A percentile compares a stretch with the other conserved stretches of the same genome.
Conservation (phyloP, 1,140 invertebrate species). For the Neotoxoptera formosana region DNA sequence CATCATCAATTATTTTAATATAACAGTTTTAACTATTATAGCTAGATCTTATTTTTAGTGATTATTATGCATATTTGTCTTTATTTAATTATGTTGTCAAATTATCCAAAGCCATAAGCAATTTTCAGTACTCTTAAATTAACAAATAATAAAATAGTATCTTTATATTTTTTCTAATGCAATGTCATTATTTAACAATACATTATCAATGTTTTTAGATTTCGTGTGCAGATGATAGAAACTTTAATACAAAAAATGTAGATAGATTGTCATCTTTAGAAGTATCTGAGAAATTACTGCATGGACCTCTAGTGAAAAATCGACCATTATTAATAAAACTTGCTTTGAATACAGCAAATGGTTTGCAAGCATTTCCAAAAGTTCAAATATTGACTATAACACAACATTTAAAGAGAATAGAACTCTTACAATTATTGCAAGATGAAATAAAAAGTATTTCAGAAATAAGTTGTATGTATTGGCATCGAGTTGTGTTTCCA, state of each 20-base stretch:
- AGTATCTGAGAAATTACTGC: slow-evolving; percentile 75
- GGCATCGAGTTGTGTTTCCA: slow-evolving; percentile 77
- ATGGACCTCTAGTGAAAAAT: slow-evolving; percentile 74
- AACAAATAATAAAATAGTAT: neutral
- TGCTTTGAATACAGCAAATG: slow-evolving; percentile 73
- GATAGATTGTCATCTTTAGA: slow-evolving; percentile 77
- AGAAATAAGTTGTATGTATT: slow-evolving; percentile 82
- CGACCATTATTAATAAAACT: slow-evolving; percentile 72
- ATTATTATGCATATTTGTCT: neutral
- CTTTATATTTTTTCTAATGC: no score
- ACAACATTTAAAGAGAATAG: slow-evolving; percentile 70
- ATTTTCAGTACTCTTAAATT: neutral
- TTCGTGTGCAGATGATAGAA: slow-evolving; percentile 68
- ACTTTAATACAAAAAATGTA: slow-evolving; percentile 70
- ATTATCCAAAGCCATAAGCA: neutral
- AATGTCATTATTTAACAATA: no score
- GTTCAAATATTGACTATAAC: slow-evolving; percentile 67
- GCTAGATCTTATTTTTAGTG: no score
- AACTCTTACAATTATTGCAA: slow-evolving; percentile 70
- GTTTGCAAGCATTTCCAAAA: slow-evolving; percentile 67
- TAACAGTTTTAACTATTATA: no score
- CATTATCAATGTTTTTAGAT: slow-evolving; percentile 62
- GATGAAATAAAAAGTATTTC: slow-evolving; percentile 70
- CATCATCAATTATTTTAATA: no score
- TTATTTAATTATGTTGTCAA: neutral